These are phyloP conservation scores for Erpobdella octoculata DNA, from an alignment of 2,888 invertebrate species.

Conservation along the genomic window DNA sequence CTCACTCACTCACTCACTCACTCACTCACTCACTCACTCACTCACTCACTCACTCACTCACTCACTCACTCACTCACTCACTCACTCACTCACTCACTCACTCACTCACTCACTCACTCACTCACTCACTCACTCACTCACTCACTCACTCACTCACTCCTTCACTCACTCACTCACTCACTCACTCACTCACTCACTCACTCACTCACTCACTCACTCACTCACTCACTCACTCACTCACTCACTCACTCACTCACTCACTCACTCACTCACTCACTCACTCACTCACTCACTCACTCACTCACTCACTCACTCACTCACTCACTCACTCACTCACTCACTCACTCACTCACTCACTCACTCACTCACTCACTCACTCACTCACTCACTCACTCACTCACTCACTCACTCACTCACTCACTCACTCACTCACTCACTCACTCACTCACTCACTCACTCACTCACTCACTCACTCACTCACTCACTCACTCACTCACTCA, in stretches of 20 bases:
- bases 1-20: conserved; percentile 22
- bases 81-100: conserved; percentile 32
- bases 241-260: conserved; percentile 34
- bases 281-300: conserved; percentile 35
- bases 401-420: conserved; percentile 20
- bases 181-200: conserved; percentile 26
- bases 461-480: conserved; percentile 17
- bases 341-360: not conserved
- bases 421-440: conserved; percentile 30
- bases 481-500: conserved; percentile 9
- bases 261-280: conserved; percentile 34
- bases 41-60: conserved; percentile 31
- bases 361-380: conserved; percentile 27
- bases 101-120: conserved; percentile 29
- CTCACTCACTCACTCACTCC: conserved; percentile 24
- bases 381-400: conserved; percentile 25
- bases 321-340: conserved; percentile 12
- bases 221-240: conserved; percentile 25
- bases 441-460: conserved; percentile 31
- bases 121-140: conserved; percentile 16
- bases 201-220: conserved; percentile 24
- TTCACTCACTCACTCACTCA: conserved; percentile 21
- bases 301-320: conserved; percentile 30
- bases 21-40: conserved; percentile 31
- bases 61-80: conserved; percentile 32